Percentiles rank a stretch among this genome's conserved stretches.
phyloP scores from a whole-genome alignment of 2,797 vertebrate species.

The Tenualosa thibaudeaui region DNA sequence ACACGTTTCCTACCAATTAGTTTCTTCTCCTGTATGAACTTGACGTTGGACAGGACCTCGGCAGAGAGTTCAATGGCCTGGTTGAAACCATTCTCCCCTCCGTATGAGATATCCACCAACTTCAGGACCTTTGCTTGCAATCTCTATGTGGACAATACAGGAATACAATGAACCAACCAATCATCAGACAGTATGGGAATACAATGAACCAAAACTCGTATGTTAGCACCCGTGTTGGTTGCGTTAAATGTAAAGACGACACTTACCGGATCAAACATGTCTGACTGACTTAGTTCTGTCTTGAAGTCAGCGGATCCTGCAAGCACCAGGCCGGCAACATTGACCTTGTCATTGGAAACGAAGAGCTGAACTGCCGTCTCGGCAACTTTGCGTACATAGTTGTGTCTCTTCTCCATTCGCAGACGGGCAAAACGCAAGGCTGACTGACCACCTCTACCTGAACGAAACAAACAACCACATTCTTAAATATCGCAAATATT shows the following conservation, averaged over 20 bases:
- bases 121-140: conserved; percentile 86
- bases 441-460: conserved; percentile 88
- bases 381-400: conserved; percentile 88
- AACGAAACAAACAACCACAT: conserved; percentile 7
- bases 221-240: background rate
- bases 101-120: conserved; percentile 62
- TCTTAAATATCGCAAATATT: background rate
- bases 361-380: conserved; percentile 89
- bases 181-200: background rate
- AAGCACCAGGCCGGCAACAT: conserved; percentile 86
- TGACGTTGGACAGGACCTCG: conserved; percentile 89
- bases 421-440: conserved; percentile 88
- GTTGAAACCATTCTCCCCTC: conserved; percentile 89
- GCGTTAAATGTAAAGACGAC: background rate
- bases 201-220: no score
- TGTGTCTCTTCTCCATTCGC: conserved; percentile 89
- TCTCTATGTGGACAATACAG: conserved; percentile 55
- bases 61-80: conserved; percentile 90
- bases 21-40: conserved; percentile 90
- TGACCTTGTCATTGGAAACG: conserved; percentile 89
- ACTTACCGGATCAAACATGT: conserved; percentile 90
- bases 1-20: conserved; percentile 51
- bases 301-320: conserved; percentile 90
- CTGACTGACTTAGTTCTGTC: conserved; percentile 88
- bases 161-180: background rate